Base-by-base conservation (phyloP, 2,888 invertebrate species). In the Lasioglossum oenotherae region DNA sequence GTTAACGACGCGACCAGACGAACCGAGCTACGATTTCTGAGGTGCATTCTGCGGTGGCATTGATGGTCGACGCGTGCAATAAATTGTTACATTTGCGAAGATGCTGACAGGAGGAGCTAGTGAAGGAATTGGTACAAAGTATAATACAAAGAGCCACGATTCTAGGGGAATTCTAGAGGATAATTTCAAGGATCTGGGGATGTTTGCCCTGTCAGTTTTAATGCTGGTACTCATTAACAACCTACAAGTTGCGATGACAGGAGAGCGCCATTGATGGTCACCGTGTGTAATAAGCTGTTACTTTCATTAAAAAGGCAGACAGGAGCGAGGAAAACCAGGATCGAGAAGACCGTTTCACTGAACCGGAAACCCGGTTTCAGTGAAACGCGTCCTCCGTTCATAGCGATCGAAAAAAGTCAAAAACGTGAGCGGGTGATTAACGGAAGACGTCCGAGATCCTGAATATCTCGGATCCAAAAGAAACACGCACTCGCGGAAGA, bases 281-380 rank as follows among this genome's bases (percentile, higher is more conserved):
- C 60, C 14, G 8, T 53, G 27, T 60, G 60, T 60, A 60, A 60
- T 60, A 60, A 60, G 60, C 27, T 60, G 60, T 60, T 60, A 60
- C 60, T 60, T 60, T 60, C 27, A 27, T 60, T 53, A 60, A 60
- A 60, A 27, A 60, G 60, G 27, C 60, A 14, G 60, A 60, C 60
- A 27, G 60, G 4, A 27, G 27, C 14, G 27, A 60, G 60, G 53
- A 27, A 27, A 60, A n/a, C 14, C 60, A 27, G 60, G 60, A 27
- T 60, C 27, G 60, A 60, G 27, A 27, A 60, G 27, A 60, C 27
- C 60, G 60, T 60, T 60, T 60, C 60, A 60, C 60, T 60, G 60
- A 60, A 60, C 60, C 60, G 60, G 60, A 60, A 60, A 60, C 60
- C 60, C 5, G 60, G 14, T 60, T 60, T 27, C 57, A 57, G 57